Evolutionary conservation across 2,113 vertebrate species (phyloP).

Genomic region (Bucco capensis): DNA sequence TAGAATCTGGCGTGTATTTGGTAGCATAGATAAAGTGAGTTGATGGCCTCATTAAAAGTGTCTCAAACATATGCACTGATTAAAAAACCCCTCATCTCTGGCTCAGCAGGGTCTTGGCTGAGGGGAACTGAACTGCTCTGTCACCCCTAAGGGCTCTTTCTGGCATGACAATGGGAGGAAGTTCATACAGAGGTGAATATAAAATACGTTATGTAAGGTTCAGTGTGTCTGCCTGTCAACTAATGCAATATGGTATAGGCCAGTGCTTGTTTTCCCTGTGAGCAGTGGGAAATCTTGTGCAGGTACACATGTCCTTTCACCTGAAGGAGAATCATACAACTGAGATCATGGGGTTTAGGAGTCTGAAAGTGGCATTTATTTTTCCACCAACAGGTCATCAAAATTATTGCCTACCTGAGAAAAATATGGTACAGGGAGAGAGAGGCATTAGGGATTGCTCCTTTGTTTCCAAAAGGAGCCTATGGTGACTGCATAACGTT

Average conservation of each 20-base stretch:
- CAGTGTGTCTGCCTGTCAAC: not conserved
- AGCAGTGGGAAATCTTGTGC: not conserved
- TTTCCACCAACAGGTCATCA: not conserved
- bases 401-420: not conserved
- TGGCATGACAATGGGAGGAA: not conserved
- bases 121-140: not conserved
- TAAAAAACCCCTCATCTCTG: not conserved
- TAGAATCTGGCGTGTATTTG: not conserved
- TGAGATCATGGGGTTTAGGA: not conserved
- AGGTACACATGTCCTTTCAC: not conserved
- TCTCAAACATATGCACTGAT: constrained; percentile 13
- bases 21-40: not conserved
- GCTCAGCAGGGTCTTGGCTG: not conserved
- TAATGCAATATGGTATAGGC: not conserved
- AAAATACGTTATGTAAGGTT: not conserved
- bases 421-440: not conserved
- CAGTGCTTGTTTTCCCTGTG: not conserved
- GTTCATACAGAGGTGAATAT: not conserved
- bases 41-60: constrained; percentile 24
- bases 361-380: not conserved
- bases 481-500: not conserved
- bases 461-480: not conserved
- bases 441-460: not conserved
- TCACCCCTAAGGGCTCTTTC: not conserved
- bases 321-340: not conserved